Evolutionary conservation across 2,888 invertebrate genomes (phyloP).

Genomic region (Apamea epomidion): DNA sequence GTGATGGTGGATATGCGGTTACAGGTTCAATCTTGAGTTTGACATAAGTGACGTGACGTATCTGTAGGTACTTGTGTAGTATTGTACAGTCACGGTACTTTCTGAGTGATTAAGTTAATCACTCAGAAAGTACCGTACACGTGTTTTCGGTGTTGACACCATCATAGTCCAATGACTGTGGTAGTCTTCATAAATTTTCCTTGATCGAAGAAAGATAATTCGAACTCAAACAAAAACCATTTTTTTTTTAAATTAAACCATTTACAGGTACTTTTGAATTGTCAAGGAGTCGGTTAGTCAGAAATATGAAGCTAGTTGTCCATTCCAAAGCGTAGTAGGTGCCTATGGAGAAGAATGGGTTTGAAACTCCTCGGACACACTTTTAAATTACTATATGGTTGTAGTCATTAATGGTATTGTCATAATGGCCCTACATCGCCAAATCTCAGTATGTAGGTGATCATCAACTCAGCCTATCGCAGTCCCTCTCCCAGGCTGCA

Average conservation of each 20-base stretch:
- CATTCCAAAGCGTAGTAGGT: no score
- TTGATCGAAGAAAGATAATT: not conserved
- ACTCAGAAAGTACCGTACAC: no score
- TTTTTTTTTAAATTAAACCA: not conserved
- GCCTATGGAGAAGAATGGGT: no score
- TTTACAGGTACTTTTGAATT: not conserved
- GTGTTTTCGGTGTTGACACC: not conserved
- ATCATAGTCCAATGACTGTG: not conserved
- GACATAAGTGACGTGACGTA: not conserved
- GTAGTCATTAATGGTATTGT: not conserved
- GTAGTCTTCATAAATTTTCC: not conserved
- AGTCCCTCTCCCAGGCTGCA: no score
- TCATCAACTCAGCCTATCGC: no score
- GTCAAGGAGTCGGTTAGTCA: no score
- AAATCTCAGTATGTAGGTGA: no score
- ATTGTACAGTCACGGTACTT: not conserved
- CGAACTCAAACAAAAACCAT: not conserved
- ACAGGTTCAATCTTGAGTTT: not conserved
- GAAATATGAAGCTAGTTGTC: no score
- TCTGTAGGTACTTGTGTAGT: not conserved
- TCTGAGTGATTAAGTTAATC: not conserved
- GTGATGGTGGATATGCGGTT: not conserved
- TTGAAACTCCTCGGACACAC: no score
- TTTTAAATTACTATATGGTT: no score
- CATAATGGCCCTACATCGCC: not conserved